Evolutionary conservation across 2,888 invertebrate species (phyloP), one percentile per base, ranked within the genome.

Genomic region (Cheilosia urbana): DNA sequence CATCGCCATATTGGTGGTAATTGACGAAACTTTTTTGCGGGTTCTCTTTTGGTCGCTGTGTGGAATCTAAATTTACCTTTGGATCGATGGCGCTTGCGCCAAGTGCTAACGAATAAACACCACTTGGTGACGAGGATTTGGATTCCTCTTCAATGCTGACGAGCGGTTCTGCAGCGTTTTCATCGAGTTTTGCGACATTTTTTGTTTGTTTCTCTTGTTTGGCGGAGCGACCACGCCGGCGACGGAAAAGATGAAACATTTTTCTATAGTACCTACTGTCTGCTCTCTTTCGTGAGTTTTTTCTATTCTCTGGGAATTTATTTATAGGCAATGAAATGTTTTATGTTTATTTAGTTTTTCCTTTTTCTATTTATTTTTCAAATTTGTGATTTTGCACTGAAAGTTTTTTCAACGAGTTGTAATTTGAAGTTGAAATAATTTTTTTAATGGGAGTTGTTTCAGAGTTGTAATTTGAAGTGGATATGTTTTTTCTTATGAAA

Each of bases 11-110:
- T 69, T 73, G 58, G 66, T 63, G 57, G 76, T 72, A 85, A 80
- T 72, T 72, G 72, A 66, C 51, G 58, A 68, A 68, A 77, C 62
- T 68, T 72, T 62, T 68, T 60, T 72, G 62, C 49, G 71, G 60
- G 49, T 57, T 77, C 68, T 76, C 85, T 66, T 79, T 69, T 57
- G 45, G 57, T 63, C 37, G 60, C 17, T 51, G 40, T 55, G 75
- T 71, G 69, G 75, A 79, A 75, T 85, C 85, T 85, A 85, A 85
- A 77, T 85, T 85, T 85, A 85, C 85, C 85, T 85, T 85, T 47
- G 27, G 4, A 5, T 58, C 13, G 0, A 68, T 58, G 5, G 85
- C 85, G 85, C 85, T 19, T 85, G 85, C 80, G 80, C 76, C 45
- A 55, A 62, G 55, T 34, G 34, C 66, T 45, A 49, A 51, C 58